phyloP scores from a whole-genome alignment of 2,113 vertebrate genomes.

The Monopterus albus region DNA sequence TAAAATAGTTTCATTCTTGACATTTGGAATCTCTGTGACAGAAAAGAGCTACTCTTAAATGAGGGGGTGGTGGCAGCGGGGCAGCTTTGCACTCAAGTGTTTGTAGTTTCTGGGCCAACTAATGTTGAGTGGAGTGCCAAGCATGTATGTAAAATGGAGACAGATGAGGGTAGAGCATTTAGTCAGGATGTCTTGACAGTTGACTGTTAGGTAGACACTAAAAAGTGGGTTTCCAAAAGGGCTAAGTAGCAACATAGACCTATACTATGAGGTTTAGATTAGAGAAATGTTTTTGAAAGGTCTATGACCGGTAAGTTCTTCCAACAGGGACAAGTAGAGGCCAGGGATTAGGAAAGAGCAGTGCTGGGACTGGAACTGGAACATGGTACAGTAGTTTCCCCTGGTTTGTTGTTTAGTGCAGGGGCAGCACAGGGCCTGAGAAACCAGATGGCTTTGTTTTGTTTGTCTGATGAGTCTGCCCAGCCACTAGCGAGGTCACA shows the following conservation, averaged over 20 bases:
- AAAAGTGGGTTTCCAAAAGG: not conserved
- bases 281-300: not conserved
- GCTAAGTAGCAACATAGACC: not conserved
- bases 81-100: conserved; percentile 8
- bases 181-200: not conserved
- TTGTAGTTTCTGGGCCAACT: not conserved
- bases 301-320: conserved; percentile 29
- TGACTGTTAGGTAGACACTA: not conserved
- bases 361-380: conserved; percentile 55
- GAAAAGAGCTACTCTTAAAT: conserved; percentile 3
- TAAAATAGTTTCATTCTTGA: conserved; percentile 34
- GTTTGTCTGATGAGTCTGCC: conserved; percentile 71
- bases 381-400: conserved; percentile 74
- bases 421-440: conserved; percentile 83
- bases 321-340: conserved; percentile 17
- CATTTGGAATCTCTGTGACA: conserved; percentile 16
- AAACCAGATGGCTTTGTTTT: conserved; percentile 88
- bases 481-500: conserved; percentile 75
- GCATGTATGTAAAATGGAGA: conserved; percentile 7
- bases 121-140: conserved; percentile 1
- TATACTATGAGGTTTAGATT: conserved; percentile 2
- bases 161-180: not conserved
- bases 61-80: conserved; percentile 20
- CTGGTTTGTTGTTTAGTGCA: conserved; percentile 69
- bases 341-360: conserved; percentile 39